phyloP scores from a whole-genome alignment of 2,888 invertebrate species.

The Arctia plantaginis region DNA sequence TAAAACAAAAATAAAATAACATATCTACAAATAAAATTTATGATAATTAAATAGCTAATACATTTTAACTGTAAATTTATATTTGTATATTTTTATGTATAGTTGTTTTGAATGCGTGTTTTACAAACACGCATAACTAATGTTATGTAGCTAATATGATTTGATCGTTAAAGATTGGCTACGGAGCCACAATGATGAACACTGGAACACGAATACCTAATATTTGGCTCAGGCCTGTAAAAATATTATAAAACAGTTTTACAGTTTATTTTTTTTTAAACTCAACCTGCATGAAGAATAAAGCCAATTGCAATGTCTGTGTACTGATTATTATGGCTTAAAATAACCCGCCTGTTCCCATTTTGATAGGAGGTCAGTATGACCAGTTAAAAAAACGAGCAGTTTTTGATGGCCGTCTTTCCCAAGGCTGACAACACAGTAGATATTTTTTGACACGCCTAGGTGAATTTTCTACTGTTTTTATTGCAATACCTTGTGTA shows the following conservation, averaged over 20 bases:
- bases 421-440: constrained; percentile 25
- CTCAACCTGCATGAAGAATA: background rate
- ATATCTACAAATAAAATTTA: background rate
- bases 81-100: too few species aligned
- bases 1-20: too few species aligned
- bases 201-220: too few species aligned
- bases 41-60: too few species aligned
- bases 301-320: background rate
- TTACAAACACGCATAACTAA: too few species aligned
- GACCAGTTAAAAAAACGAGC: background rate
- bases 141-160: too few species aligned
- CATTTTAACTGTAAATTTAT: too few species aligned
- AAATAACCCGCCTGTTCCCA: background rate
- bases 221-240: too few species aligned
- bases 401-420: background rate
- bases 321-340: background rate
- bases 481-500: constrained; percentile 25
- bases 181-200: too few species aligned
- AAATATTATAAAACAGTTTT: background rate
- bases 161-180: too few species aligned
- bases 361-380: background rate
- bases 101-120: background rate
- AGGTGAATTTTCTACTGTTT: constrained; percentile 21
- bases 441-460: constrained; percentile 51
- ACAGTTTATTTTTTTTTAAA: background rate